Conservation (phyloP, 2,797 vertebrate species). For the Cheirogaleus major region DNA sequence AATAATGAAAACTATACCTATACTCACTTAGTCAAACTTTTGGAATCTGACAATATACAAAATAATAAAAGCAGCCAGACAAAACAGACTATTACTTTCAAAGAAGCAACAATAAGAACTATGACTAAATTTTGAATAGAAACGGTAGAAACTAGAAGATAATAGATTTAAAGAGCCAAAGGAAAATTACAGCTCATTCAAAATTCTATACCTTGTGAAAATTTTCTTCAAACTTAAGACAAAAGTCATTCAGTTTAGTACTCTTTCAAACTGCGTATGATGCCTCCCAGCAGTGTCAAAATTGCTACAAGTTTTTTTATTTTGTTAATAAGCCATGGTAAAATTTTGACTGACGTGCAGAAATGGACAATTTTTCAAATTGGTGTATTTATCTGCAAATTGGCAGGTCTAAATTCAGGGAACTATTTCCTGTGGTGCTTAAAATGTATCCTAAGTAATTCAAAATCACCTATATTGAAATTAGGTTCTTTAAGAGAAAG, state of each 20-base stretch:
- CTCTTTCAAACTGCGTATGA: neutral
- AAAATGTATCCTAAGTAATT: neutral
- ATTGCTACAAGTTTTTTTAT: neutral
- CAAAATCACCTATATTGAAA: neutral
- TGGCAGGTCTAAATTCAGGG: constrained; percentile 6
- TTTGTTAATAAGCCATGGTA: neutral
- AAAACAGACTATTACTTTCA: neutral
- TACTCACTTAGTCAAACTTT: neutral
- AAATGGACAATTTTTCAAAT: neutral
- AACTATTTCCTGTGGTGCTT: neutral
- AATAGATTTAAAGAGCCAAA: neutral
- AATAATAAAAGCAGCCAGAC: neutral
- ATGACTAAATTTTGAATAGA: neutral
- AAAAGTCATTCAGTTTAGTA: neutral
- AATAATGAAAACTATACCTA: neutral
- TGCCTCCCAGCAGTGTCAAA: neutral
- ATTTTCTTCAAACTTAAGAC: constrained; percentile 4
- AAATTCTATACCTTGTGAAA: neutral
- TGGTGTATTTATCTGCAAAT: neutral
- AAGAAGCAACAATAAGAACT: neutral
- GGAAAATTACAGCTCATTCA: neutral
- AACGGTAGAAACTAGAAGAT: neutral
- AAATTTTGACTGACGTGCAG: neutral
- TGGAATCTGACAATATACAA: neutral
- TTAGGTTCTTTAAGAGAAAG: neutral